Evolutionary conservation across 2,888 invertebrate species (phyloP).

Genomic region (Pristionchus mayeri): DNA sequence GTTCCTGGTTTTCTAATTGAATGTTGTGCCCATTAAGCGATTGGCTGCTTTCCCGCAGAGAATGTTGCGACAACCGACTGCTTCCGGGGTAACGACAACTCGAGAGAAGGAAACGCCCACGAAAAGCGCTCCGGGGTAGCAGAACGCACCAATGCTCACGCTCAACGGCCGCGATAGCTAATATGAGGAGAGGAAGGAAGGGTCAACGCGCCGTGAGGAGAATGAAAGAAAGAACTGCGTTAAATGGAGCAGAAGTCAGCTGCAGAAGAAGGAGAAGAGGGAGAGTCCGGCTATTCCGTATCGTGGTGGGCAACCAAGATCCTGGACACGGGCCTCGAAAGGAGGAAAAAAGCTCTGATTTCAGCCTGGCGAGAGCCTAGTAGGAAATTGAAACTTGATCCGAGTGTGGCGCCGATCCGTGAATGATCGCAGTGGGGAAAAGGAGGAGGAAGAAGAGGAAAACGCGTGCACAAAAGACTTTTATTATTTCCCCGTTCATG

Average conservation of each 20-base stretch:
- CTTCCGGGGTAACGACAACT: no score
- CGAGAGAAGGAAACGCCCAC: no score
- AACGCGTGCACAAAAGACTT: neutral
- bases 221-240: neutral
- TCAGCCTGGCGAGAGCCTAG: slow-evolving; percentile 19
- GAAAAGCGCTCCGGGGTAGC: no score
- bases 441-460: neutral
- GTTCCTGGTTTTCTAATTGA: slow-evolving; percentile 21
- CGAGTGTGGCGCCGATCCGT: slow-evolving; percentile 25
- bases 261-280: neutral
- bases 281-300: neutral
- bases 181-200: neutral
- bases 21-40: neutral
- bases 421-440: neutral
- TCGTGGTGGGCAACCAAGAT: neutral
- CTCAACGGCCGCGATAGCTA: neutral
- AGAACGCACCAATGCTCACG: slow-evolving; percentile 12
- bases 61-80: neutral
- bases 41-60: neutral
- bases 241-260: slow-evolving; percentile 24
- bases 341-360: neutral
- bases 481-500: slow-evolving; percentile 20
- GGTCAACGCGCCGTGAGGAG: neutral
- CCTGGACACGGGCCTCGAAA: no score
- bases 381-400: slow-evolving; percentile 20